Evolutionary conservation across 1,140 invertebrate species (phyloP).

Genomic region (Calosoma granatense): DNA sequence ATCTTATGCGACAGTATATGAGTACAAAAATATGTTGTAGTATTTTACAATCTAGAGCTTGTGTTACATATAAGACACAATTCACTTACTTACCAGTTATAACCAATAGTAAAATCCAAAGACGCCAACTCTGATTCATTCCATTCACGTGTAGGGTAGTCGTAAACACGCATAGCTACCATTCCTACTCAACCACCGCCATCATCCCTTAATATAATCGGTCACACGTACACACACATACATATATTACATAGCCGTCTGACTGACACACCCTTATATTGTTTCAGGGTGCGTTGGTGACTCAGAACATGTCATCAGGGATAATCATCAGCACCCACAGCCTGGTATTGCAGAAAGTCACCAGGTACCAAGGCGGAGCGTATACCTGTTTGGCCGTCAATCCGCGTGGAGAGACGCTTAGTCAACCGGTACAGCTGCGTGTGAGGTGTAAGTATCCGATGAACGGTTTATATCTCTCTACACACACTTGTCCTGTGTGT

Average conservation of each 20-base stretch:
- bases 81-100: no score
- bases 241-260: neutral
- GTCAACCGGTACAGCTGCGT: constrained; percentile 60
- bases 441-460: constrained; percentile 68
- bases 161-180: constrained; percentile 2
- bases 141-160: neutral
- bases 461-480: neutral
- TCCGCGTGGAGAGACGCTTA: constrained; percentile 69
- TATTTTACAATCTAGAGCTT: no score
- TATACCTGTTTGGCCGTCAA: constrained; percentile 78
- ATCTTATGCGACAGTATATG: no score
- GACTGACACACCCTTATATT: constrained; percentile 9
- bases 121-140: neutral
- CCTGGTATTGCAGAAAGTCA: constrained; percentile 74
- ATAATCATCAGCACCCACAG: constrained; percentile 80
- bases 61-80: no score
- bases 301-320: constrained; percentile 73
- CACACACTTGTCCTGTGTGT: neutral
- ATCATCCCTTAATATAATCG: neutral
- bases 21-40: no score
- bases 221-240: neutral
- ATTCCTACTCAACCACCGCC: neutral
- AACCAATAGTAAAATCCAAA: no score
- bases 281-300: constrained; percentile 62
- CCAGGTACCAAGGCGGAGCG: constrained; percentile 65